Conservation (phyloP, 2,888 invertebrate species). For the Gari tellinella region DNA sequence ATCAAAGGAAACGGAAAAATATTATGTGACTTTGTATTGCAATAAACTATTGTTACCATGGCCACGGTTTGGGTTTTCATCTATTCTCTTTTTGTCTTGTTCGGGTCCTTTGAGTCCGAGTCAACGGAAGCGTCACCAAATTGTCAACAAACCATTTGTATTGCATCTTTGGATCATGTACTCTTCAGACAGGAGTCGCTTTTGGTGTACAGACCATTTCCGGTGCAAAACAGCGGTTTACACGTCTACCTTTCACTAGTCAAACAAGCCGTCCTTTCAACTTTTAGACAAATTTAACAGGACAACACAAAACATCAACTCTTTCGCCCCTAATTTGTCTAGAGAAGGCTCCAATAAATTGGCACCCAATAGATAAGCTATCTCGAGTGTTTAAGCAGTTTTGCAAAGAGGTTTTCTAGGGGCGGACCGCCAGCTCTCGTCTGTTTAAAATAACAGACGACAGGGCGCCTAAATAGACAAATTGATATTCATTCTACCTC, state of each 20-base stretch:
- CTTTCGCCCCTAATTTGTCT: conserved; percentile 32
- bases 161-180: too few relatives aligned
- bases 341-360: conserved; percentile 38
- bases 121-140: too few relatives aligned
- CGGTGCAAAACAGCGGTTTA: background rate
- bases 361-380: conserved; percentile 47
- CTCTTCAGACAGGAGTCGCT: too few relatives aligned
- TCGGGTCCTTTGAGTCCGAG: too few relatives aligned
- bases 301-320: conserved; percentile 17
- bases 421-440: conserved; percentile 43
- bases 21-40: too few relatives aligned
- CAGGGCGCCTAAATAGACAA: conserved; percentile 62
- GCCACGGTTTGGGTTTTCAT: too few relatives aligned
- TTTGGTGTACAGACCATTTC: background rate
- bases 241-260: background rate
- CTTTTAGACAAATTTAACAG: conserved; percentile 28
- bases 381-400: conserved; percentile 50
- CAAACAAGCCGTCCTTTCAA: conserved; percentile 5
- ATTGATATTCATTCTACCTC: conserved; percentile 46
- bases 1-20: too few relatives aligned
- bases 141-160: too few relatives aligned
- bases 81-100: too few relatives aligned
- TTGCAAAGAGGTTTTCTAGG: conserved; percentile 38
- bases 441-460: conserved; percentile 62
- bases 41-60: too few relatives aligned